Conservation (phyloP, 2,888 invertebrate genomes). For the Drosophila planitibia region DNA sequence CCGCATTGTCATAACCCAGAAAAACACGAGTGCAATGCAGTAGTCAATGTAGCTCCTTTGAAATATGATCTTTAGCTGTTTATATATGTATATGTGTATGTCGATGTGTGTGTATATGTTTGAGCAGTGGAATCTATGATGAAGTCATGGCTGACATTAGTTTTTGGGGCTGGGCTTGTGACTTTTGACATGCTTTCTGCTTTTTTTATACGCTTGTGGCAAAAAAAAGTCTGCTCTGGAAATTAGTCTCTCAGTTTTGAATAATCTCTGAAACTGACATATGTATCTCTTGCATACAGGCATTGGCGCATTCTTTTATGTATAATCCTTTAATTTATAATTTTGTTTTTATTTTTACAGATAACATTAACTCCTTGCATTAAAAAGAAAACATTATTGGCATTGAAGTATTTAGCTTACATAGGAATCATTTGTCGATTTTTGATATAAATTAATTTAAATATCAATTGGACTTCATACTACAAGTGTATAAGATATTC, state of each 20-base stretch:
- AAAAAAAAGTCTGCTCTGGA: neutral
- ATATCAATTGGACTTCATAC: neutral
- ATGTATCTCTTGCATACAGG: neutral
- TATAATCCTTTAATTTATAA: neutral
- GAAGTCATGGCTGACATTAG: conserved; percentile 54
- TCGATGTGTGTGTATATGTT: neutral
- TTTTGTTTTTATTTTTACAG: neutral
- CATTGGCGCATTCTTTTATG: neutral
- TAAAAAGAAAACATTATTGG: neutral
- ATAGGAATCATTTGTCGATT: neutral
- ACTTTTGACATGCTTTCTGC: conserved; percentile 43
- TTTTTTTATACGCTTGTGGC: neutral
- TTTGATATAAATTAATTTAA: neutral
- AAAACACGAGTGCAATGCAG: conserved; percentile 78
- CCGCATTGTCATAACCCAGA: conserved; percentile 79
- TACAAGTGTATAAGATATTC: neutral
- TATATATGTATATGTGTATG: neutral
- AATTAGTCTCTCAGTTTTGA: neutral
- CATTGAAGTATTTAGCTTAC: neutral
- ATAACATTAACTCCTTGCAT: neutral
- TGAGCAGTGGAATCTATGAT: conserved; percentile 35
- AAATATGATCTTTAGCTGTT: conserved; percentile 5
- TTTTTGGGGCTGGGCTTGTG: conserved; percentile 8
- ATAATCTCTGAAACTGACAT: neutral
- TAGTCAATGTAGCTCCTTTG: conserved; percentile 39